A percentile compares a stretch with the other conserved stretches of the same genome.
These are phyloP conservation scores for Spicauda simplicius DNA, from an alignment of 2,888 invertebrate genomes.

Conservation along the genomic window DNA sequence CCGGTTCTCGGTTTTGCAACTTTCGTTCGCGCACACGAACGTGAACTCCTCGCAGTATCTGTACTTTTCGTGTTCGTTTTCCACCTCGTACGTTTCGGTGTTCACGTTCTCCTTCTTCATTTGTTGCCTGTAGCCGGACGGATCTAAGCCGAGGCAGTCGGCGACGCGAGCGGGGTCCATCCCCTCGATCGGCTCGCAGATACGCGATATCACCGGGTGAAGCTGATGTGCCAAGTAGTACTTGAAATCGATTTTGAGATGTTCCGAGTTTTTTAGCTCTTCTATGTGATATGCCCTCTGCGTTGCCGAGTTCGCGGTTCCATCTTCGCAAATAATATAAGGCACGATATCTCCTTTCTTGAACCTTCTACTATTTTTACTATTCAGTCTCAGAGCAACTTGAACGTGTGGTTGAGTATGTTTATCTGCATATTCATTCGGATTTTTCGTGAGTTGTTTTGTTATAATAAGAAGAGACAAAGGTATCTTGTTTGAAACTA, in stretches of 20 bases:
- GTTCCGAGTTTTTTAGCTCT: constrained; percentile 90
- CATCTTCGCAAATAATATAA: constrained; percentile 97
- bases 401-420: constrained; percentile 94
- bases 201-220: constrained; percentile 97
- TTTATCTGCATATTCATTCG: constrained; percentile 95
- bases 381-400: constrained; percentile 93
- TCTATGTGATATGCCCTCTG: constrained; percentile 98
- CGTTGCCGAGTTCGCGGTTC: constrained; percentile 90
- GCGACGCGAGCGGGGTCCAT: constrained; percentile 96
- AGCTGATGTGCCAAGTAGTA: constrained; percentile 98
- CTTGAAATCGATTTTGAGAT: constrained; percentile 91
- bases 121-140: constrained; percentile 76
- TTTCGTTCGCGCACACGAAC: constrained; percentile 86
- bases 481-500: constrained; percentile 89
- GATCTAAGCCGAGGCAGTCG: constrained; percentile 92
- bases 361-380: constrained; percentile 91
- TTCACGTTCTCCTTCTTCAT: constrained; percentile 74
- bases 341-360: constrained; percentile 97
- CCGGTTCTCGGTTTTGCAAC: constrained; percentile 83
- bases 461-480: constrained; percentile 93
- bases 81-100: constrained; percentile 75
- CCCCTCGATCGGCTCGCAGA: constrained; percentile 98
- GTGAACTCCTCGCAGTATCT: constrained; percentile 87
- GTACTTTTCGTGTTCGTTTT: constrained; percentile 83
- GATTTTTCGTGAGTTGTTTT: constrained; percentile 97